Conservation (phyloP, 1,140 invertebrate genomes). For the Zaprionus nigranus region DNA sequence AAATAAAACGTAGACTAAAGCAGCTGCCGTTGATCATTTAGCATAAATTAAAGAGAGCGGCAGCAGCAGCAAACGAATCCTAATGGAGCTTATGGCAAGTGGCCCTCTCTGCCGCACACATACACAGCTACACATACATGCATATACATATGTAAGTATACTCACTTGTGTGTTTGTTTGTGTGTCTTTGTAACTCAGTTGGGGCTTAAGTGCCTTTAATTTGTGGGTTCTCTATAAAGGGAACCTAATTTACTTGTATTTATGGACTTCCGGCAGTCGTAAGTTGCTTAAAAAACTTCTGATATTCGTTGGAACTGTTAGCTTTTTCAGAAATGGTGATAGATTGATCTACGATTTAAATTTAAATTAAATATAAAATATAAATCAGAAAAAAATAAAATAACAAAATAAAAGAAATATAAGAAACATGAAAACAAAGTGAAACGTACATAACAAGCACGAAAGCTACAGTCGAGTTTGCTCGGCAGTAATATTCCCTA, state of each 20-base stretch:
- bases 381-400: no score
- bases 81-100: conserved; percentile 62
- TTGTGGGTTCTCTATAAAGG: not conserved
- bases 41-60: conserved; percentile 65
- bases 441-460: no score
- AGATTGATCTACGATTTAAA: no score
- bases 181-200: not conserved
- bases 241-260: not conserved
- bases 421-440: no score
- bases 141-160: not conserved
- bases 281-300: no score
- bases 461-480: no score
- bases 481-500: no score
- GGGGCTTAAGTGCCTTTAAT: not conserved
- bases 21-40: conserved; percentile 77
- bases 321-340: no score
- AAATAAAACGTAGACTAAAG: conserved; percentile 75
- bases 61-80: conserved; percentile 49
- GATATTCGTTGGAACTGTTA: no score
- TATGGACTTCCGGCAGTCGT: not conserved
- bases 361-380: no score
- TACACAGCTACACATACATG: not conserved
- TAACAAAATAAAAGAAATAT: no score
- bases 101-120: not conserved
- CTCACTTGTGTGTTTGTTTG: not conserved